phyloP scores from a whole-genome alignment of 1,140 invertebrate species.

The Acromyrmex echinatior region DNA sequence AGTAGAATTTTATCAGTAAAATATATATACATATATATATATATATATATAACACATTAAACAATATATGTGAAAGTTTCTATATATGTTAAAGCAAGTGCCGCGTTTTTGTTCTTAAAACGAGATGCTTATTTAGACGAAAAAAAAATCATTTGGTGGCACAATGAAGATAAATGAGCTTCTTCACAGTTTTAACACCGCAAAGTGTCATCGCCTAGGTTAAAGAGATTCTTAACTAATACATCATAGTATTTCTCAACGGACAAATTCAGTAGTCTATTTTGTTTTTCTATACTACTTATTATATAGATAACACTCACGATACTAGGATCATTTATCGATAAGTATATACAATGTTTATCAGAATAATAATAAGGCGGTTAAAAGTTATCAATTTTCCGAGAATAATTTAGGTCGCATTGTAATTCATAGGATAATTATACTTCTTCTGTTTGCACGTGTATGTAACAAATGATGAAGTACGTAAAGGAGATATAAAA shows the following conservation, averaged over 20 bases:
- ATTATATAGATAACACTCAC: neutral
- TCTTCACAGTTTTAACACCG: neutral
- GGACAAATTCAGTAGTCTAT: neutral
- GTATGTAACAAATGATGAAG: neutral
- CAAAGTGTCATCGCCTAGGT: neutral
- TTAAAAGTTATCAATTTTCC: neutral
- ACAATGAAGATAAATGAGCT: slow-evolving; percentile 18
- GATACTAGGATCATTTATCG: neutral
- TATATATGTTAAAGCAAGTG: neutral
- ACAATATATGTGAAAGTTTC: neutral
- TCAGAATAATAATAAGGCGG: neutral
- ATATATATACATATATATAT: no score
- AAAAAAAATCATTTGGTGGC: neutral
- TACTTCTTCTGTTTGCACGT: neutral
- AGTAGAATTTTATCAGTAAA: no score
- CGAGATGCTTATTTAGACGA: slow-evolving; percentile 4
- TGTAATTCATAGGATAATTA: slow-evolving; percentile 10
- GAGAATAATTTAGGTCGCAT: neutral
- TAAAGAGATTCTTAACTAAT: slow-evolving; percentile 28
- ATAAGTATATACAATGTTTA: neutral
- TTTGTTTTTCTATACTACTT: neutral
- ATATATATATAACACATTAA: no score
- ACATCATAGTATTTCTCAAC: neutral
- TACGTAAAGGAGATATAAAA: slow-evolving; percentile 7
- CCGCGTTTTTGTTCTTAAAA: neutral